A percentile compares a stretch with the other conserved stretches of the same genome.
Evolutionary conservation across 2,113 vertebrate genomes (phyloP).

Genomic region (Chloroceryle aenea): DNA sequence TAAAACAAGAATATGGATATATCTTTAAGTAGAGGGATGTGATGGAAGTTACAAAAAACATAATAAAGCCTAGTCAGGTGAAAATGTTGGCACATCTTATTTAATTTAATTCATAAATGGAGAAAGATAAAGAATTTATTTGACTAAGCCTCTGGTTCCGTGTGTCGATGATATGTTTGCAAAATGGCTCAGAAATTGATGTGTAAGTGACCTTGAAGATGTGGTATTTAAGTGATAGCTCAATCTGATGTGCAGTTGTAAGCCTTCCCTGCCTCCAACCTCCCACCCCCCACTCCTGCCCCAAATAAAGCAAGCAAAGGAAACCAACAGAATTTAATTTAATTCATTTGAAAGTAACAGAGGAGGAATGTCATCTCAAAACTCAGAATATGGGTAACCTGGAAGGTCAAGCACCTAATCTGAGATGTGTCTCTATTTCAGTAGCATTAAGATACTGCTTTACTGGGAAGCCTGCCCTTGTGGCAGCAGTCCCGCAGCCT

Average conservation of each 20-base stretch:
- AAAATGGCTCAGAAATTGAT: constrained; percentile 54
- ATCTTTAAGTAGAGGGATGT: neutral
- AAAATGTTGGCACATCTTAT: constrained; percentile 46
- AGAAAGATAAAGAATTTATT: constrained; percentile 47
- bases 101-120: constrained; percentile 30
- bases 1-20: neutral
- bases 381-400: neutral
- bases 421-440: neutral
- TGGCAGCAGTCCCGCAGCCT: neutral
- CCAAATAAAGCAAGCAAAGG: neutral
- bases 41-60: neutral
- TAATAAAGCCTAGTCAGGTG: constrained; percentile 39
- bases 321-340: neutral
- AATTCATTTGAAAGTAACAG: neutral
- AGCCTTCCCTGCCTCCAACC: neutral
- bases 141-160: constrained; percentile 38
- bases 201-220: constrained; percentile 63
- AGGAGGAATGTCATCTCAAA: neutral
- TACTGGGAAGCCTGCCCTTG: rapidly evolving
- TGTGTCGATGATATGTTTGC: constrained; percentile 45
- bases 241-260: constrained; percentile 17
- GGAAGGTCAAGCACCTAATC: neutral
- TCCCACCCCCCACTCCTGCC: neutral
- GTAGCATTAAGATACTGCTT: neutral
- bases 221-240: constrained; percentile 1